A percentile compares a stretch with the other conserved stretches of the same genome.
phyloP scores from a whole-genome alignment of 2,113 vertebrate genomes.

The Myotis davidii region DNA sequence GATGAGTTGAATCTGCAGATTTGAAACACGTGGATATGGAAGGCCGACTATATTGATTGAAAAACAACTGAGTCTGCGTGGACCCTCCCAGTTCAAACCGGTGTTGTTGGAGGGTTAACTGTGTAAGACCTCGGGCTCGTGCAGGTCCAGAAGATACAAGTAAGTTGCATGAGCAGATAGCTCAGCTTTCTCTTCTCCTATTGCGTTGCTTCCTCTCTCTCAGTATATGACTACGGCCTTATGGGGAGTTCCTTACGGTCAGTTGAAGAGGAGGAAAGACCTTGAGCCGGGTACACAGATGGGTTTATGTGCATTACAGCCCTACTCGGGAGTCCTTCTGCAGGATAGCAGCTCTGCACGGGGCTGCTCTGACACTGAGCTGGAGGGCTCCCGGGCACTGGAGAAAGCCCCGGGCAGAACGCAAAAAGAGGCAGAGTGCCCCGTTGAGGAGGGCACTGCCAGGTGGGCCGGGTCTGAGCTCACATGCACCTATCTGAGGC shows the following conservation, averaged over 20 bases:
- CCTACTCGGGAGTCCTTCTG: background rate
- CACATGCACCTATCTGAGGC: background rate
- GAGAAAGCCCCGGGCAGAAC: background rate
- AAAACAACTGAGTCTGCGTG: background rate
- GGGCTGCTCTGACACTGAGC: background rate
- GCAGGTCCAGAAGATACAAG: background rate
- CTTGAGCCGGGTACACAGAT: no score
- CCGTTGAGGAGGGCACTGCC: accelerated
- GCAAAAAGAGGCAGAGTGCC: background rate
- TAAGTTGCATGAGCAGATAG: background rate
- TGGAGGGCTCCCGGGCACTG: no score
- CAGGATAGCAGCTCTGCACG: background rate
- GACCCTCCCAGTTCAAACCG: background rate
- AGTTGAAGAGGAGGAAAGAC: background rate
- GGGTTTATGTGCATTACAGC: no score
- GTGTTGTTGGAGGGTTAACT: background rate
- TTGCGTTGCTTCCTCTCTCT: background rate
- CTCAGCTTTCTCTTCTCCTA: background rate
- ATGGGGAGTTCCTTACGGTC: background rate
- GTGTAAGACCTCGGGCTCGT: background rate
- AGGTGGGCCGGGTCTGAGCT: background rate
- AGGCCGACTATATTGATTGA: background rate
- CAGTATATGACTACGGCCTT: background rate
- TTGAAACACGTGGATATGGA: background rate
- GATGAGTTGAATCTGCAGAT: background rate